A percentile compares a stretch with the other conserved stretches of the same genome.
phyloP scores from a whole-genome alignment of 2,797 vertebrate species.

The Platyrinchus mystaceus region DNA sequence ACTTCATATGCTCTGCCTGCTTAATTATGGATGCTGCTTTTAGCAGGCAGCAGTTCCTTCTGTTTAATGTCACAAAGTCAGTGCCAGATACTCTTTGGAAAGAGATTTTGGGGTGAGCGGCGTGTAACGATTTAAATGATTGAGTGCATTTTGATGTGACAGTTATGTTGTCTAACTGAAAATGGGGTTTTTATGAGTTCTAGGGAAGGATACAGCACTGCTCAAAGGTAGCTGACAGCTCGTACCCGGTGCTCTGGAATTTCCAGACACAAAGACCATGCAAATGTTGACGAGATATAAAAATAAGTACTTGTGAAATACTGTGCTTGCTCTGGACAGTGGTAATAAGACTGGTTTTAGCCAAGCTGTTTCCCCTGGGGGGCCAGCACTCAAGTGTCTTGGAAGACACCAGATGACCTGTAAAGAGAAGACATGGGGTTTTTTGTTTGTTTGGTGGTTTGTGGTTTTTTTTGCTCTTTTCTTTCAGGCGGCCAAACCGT shows the following conservation, averaged over 20 bases:
- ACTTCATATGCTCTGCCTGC: constrained; percentile 2
- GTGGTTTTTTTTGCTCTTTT: not conserved
- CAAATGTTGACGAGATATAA: not conserved
- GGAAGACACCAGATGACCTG: not conserved
- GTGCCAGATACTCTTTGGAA: not conserved
- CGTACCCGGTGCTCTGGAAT: not conserved
- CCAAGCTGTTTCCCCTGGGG: not conserved
- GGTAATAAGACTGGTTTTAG: not conserved
- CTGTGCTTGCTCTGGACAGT: not conserved
- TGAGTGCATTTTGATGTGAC: constrained; percentile 18
- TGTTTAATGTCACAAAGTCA: constrained; percentile 22
- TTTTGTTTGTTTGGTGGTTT: not conserved
- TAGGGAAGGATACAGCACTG: not conserved
- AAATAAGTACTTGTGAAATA: not conserved
- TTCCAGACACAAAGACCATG: constrained; percentile 14
- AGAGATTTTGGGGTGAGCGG: constrained; percentile 23
- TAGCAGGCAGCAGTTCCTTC: constrained; percentile 9
- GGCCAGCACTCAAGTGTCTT: not conserved
- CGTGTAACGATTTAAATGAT: not conserved
- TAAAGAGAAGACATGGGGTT: not conserved
- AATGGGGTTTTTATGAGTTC: not conserved
- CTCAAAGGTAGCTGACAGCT: not conserved
- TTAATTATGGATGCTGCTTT: constrained; percentile 42
- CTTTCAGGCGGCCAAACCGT: not conserved
- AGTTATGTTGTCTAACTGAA: not conserved